A percentile compares a stretch with the other conserved stretches of the same genome.
phyloP scores from a whole-genome alignment of 2,888 invertebrate species.

The Lycaena phlaeas region DNA sequence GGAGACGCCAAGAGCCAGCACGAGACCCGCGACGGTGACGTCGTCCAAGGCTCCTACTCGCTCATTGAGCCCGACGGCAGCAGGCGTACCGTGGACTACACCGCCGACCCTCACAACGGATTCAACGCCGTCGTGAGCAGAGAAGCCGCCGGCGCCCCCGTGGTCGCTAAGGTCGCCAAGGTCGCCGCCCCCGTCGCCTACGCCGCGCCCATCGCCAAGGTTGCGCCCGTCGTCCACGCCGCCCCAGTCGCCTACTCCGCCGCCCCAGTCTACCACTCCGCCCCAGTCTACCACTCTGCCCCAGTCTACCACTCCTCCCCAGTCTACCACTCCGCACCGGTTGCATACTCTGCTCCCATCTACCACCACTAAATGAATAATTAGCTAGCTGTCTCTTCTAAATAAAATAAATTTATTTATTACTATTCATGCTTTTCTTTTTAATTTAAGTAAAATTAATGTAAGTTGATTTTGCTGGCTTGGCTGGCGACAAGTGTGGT shows the following conservation, averaged over 20 bases:
- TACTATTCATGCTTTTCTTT: too few relatives aligned
- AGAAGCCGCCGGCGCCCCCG: slow-evolving; percentile 35
- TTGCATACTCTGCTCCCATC: slow-evolving; percentile 30
- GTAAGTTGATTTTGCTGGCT: too few relatives aligned
- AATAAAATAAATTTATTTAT: slow-evolving; percentile 21
- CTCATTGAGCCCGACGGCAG: slow-evolving; percentile 70
- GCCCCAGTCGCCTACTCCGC: slow-evolving; percentile 33
- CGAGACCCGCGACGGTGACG: slow-evolving; percentile 57
- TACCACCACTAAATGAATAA: slow-evolving; percentile 25
- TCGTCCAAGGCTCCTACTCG: slow-evolving; percentile 63
- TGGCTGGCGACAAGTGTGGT: too few relatives aligned
- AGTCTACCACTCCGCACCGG: slow-evolving; percentile 29
- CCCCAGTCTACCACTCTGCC: slow-evolving; percentile 56
- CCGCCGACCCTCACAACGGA: slow-evolving; percentile 45
- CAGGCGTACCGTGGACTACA: slow-evolving; percentile 63
- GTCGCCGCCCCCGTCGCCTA: slow-evolving; percentile 34
- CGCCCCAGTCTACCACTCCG: slow-evolving; percentile 24
- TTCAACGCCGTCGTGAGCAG: slow-evolving; percentile 39
- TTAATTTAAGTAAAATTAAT: too few relatives aligned
- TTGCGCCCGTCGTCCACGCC: slow-evolving; percentile 28
- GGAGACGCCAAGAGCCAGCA: slow-evolving; percentile 58
- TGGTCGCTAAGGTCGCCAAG: slow-evolving; percentile 29
- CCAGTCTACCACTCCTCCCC: too few relatives aligned
- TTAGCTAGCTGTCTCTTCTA: too few relatives aligned
- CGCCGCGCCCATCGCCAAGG: slow-evolving; percentile 27